These are phyloP conservation scores for Papilio gigon DNA, from an alignment of 2,888 invertebrate genomes.

Conservation along the genomic window DNA sequence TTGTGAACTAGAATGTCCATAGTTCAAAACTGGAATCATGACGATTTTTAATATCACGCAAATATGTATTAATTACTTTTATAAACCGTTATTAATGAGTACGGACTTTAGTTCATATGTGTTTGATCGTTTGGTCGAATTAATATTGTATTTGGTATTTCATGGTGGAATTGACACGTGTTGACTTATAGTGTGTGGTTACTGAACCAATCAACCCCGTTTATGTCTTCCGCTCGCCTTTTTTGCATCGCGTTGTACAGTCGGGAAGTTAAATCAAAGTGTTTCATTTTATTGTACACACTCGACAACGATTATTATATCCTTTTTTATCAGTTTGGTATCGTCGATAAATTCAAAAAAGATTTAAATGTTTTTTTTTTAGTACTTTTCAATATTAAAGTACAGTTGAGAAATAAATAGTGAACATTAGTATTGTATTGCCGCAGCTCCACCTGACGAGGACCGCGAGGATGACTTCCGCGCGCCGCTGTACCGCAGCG, in stretches of 20 bases:
- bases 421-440: not conserved
- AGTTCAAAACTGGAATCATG: not conserved
- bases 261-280: no score
- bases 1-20: not conserved
- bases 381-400: not conserved
- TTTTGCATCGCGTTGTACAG: not conserved
- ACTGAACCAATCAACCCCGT: not conserved
- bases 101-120: not conserved
- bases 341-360: not conserved
- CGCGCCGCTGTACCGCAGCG: constrained; percentile 97
- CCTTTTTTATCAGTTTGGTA: not conserved
- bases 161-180: no score
- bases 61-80: not conserved
- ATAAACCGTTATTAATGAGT: not conserved
- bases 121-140: no score
- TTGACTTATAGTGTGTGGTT: no score
- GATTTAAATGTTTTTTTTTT: no score
- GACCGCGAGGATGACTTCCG: constrained; percentile 98
- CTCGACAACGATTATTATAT: no score
- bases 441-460: constrained; percentile 95
- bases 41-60: not conserved
- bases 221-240: not conserved
- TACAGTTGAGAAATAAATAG: not conserved
- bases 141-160: no score
- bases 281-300: no score